Percentiles rank a stretch among this genome's conserved stretches.
These are phyloP conservation scores for Anthophora plumipes DNA, from an alignment of 2,888 invertebrate species.

Conservation along the genomic window DNA sequence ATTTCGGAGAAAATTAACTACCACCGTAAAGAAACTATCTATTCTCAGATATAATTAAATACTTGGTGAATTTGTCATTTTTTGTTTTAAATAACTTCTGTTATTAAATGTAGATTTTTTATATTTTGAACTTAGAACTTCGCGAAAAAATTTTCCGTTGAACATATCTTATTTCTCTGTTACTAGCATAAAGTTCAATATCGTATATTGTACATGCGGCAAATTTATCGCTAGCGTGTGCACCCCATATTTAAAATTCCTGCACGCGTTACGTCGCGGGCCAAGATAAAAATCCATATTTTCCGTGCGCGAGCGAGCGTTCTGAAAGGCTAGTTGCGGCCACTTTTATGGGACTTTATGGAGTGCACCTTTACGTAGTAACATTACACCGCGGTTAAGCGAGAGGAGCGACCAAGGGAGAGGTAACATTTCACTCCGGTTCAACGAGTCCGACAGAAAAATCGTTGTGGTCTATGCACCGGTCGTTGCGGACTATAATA, in stretches of 20 bases:
- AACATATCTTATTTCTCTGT: neutral
- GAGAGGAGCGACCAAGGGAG: conserved; percentile 61
- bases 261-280: conserved; percentile 44
- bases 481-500: conserved; percentile 53
- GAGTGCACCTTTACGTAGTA: conserved; percentile 65
- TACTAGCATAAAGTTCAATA: neutral
- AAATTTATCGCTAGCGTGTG: conserved; percentile 6
- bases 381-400: conserved; percentile 70
- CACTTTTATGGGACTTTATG: conserved; percentile 66
- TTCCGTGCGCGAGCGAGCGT: conserved; percentile 20
- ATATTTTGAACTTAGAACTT: no score
- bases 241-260: conserved; percentile 46
- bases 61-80: no score
- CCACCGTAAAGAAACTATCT: no score
- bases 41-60: no score
- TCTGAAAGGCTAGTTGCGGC: conserved; percentile 51
- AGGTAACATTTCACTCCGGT: conserved; percentile 75
- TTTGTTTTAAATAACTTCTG: no score
- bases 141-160: neutral
- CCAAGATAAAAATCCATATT: conserved; percentile 28
- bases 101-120: no score
- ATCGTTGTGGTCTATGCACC: conserved; percentile 72
- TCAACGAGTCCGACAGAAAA: conserved; percentile 70
- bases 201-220: neutral
- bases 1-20: neutral